These are phyloP conservation scores for Ceratina australensis DNA, from an alignment of 1,140 invertebrate species.

Conservation along the genomic window DNA sequence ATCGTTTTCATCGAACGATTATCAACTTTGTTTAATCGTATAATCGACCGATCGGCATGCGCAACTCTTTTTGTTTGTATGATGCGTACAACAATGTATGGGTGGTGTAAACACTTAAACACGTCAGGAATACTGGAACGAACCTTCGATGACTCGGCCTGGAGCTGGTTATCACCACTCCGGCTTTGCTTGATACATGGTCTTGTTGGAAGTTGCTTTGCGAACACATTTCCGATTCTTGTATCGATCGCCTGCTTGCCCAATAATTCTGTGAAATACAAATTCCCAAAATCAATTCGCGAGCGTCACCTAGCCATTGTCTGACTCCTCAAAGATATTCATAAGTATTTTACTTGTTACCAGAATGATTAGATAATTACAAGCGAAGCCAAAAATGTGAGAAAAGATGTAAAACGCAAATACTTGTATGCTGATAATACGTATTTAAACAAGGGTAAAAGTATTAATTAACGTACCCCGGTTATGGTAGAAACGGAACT, in stretches of 20 bases:
- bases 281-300: neutral
- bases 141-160: conserved; percentile 93
- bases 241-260: conserved; percentile 74
- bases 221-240: conserved; percentile 74
- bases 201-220: conserved; percentile 82
- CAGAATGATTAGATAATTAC: too few relatives aligned
- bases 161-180: conserved; percentile 96
- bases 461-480: conserved; percentile 53
- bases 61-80: conserved; percentile 24
- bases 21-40: neutral
- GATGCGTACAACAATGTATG: conserved; percentile 34
- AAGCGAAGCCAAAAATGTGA: too few relatives aligned
- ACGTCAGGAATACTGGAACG: conserved; percentile 55
- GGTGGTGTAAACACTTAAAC: conserved; percentile 40
- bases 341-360: too few relatives aligned
- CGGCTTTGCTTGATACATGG: conserved; percentile 86
- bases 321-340: too few relatives aligned
- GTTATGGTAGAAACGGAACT: conserved; percentile 68
- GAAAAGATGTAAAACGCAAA: neutral
- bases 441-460: neutral
- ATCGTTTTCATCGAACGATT: neutral
- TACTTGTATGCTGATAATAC: neutral
- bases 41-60: conserved; percentile 25
- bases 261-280: conserved; percentile 75
- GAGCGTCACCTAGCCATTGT: too few relatives aligned